phyloP scores from a whole-genome alignment of 2,888 invertebrate species.

The Nysson spinosus region DNA sequence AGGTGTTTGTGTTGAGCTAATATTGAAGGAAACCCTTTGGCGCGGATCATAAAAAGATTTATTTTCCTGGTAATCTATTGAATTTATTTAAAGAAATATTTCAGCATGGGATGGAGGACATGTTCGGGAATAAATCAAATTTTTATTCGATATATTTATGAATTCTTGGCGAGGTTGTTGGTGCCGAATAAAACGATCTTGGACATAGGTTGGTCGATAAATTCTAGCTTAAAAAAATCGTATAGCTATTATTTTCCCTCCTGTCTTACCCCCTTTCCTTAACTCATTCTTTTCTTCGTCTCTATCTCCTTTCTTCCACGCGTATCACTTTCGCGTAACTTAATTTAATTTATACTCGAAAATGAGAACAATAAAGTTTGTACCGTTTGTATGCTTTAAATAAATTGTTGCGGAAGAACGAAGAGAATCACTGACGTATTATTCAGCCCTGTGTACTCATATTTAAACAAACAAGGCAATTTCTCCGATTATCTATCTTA shows the following conservation, averaged over 20 bases:
- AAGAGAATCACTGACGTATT: conserved; percentile 12
- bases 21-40: conserved; percentile 20
- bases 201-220: conserved; percentile 22
- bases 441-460: too few species aligned
- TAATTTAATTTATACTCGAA: conserved; percentile 74
- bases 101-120: not conserved
- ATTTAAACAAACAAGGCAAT: too few species aligned
- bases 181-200: conserved; percentile 16
- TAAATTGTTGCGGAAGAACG: conserved; percentile 74
- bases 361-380: conserved; percentile 73
- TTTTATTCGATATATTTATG: not conserved
- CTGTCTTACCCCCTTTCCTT: conserved; percentile 14
- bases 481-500: too few species aligned
- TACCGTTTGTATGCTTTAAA: conserved; percentile 78
- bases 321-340: conserved; percentile 52
- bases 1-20: conserved; percentile 35
- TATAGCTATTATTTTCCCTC: conserved; percentile 24
- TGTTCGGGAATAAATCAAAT: not conserved
- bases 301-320: conserved; percentile 30
- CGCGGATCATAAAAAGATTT: conserved; percentile 18
- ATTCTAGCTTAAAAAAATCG: conserved; percentile 12
- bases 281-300: too few species aligned
- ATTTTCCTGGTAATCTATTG: conserved; percentile 1
- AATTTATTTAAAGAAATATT: not conserved
- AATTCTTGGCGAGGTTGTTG: not conserved